Conservation (phyloP, 2,113 vertebrate genomes). For the Lipophrys pholis region DNA sequence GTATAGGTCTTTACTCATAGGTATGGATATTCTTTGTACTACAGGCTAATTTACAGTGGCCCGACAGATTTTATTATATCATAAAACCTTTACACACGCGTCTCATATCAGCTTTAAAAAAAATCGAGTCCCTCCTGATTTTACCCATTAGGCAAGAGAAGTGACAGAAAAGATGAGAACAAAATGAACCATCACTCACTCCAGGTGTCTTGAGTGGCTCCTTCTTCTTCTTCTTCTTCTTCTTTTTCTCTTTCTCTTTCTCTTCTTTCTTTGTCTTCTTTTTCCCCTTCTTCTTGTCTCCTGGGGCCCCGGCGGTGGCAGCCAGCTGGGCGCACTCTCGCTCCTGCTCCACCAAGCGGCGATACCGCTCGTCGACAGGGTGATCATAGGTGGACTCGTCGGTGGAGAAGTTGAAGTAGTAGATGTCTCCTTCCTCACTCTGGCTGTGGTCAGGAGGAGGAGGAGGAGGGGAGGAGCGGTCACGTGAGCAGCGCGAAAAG, state of each 20-base stretch:
- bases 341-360: conserved; percentile 86
- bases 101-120: no score
- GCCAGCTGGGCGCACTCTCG: conserved; percentile 82
- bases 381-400: conserved; percentile 94
- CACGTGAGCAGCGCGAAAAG: conserved; percentile 33
- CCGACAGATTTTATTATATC: no score
- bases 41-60: no score
- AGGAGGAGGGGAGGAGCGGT: neutral
- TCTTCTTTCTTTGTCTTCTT: conserved; percentile 84
- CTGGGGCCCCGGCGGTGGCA: conserved; percentile 17
- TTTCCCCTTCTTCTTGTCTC: conserved; percentile 60
- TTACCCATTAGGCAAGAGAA: no score
- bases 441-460: conserved; percentile 82
- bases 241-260: no score
- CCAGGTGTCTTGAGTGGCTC: conserved; percentile 65
- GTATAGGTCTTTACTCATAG: no score
- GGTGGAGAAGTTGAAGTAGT: conserved; percentile 94
- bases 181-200: conserved; percentile 77
- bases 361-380: conserved; percentile 91
- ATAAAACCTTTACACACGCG: no score
- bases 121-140: no score
- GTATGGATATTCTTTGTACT: no score
- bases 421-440: conserved; percentile 89
- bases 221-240: conserved; percentile 86
- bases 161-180: no score